Evolutionary conservation across 1,140 invertebrate species (phyloP), one percentile per base, ranked within the genome.

Genomic region (Nomia melanderi): DNA sequence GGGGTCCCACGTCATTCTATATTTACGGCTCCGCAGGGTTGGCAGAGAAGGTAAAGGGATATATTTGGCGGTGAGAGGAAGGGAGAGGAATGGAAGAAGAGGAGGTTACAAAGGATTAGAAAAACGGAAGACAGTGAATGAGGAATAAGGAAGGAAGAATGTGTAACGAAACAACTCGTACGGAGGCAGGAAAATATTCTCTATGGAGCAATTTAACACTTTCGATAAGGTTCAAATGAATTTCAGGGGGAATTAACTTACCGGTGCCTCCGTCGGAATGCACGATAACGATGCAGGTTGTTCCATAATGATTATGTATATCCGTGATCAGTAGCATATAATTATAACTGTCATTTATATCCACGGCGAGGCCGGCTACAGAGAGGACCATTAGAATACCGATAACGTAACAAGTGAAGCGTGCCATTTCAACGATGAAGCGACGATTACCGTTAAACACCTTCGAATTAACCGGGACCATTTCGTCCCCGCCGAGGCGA

Each of bases 231-330:
- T 7, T 50, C 20, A 8, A 36, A 62, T 23, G 11, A n/a, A 25
- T 64, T 66, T 31, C 50, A 36, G 57, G 29, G 36, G 31, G 0
- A 57, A 31, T 8, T 17, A 60, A 60, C 73, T 76, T 47, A 77
- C 75, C 41, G 57, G n/a, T 63, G 17, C 20, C 29, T 11, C n/a
- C 12, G 17, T 60, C 60, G 20, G 74, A 67, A 25, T 63, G 53
- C 11, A 84, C 63, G 36, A 86, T 70, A 36, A 82, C 31, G 17
- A 87, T 66, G 20, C 80, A 82, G 0, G 80, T 73, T 0, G 83
- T 66, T 29, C 39, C 39, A 39, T 86, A 87, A 79, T 86, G 79
- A 0, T 59, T 59, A 25, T 78, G 64, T 4, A 87, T 50, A 2
- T 86, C 82, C 0, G 7, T 50, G 14, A 87, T 74, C 7, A 87